Evolutionary conservation across 2,888 invertebrate species (phyloP).

Genomic region (Danaus chrysippus): DNA sequence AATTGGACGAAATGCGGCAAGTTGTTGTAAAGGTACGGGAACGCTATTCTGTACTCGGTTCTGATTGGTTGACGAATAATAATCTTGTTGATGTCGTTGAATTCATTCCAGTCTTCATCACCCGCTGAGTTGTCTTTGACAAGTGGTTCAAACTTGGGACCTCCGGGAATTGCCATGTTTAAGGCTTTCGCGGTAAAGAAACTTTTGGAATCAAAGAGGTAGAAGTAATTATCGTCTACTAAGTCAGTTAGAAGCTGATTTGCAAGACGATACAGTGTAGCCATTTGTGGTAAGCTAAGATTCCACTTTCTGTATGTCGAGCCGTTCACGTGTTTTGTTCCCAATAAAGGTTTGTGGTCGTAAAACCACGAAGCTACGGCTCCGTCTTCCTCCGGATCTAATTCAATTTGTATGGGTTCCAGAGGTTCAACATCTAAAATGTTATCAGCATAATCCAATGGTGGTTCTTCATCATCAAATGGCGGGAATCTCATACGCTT

Average conservation of each 20-base stretch:
- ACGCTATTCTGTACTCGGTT: slow-evolving; percentile 99
- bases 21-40: slow-evolving; percentile 99
- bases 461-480: slow-evolving; percentile 99
- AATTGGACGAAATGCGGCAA: slow-evolving; percentile 99
- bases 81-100: slow-evolving; percentile 99
- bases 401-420: slow-evolving; percentile 98
- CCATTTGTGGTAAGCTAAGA: slow-evolving; percentile 97
- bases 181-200: slow-evolving; percentile 99
- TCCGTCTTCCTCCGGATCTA: slow-evolving; percentile 96
- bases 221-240: slow-evolving; percentile 99
- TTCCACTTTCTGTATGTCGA: slow-evolving; percentile 98
- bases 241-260: slow-evolving; percentile 98
- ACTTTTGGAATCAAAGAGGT: slow-evolving; percentile 98
- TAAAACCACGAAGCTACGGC: slow-evolving; percentile 98
- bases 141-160: slow-evolving; percentile 99
- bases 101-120: slow-evolving; percentile 99
- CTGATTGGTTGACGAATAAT: slow-evolving; percentile 99
- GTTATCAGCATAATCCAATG: slow-evolving; percentile 99
- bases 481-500: slow-evolving; percentile 99
- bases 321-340: slow-evolving; percentile 96
- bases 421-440: slow-evolving; percentile 99
- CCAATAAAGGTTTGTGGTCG: slow-evolving; percentile 97
- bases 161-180: slow-evolving; percentile 99
- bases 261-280: slow-evolving; percentile 97
- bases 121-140: slow-evolving; percentile 98